Percentiles rank a stretch among this genome's conserved stretches.
Conservation (phyloP, 2,113 vertebrate species). For the Poeciliopsis turrubarensis region DNA sequence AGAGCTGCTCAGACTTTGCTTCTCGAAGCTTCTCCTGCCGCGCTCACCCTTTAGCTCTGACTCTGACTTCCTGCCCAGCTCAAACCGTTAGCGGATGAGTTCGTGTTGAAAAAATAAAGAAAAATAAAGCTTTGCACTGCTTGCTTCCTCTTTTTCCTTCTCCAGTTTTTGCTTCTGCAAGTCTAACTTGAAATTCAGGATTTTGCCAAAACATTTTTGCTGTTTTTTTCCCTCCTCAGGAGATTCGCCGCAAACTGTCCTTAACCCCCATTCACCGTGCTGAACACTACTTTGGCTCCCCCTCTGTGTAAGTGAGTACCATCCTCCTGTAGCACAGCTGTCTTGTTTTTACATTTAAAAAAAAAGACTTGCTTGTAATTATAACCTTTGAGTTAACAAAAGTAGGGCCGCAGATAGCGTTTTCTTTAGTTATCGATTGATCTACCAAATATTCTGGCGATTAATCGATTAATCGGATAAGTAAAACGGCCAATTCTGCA, state of each 20-base stretch:
- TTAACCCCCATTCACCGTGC: constrained; percentile 89
- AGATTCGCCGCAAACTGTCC: constrained; percentile 87
- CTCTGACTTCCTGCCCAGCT: neutral
- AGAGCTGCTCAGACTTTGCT: constrained; percentile 14
- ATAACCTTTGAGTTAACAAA: neutral
- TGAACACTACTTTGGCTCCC: constrained; percentile 85
- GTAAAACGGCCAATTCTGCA: too few species aligned
- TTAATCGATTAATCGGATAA: too few species aligned
- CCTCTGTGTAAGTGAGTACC: constrained; percentile 81
- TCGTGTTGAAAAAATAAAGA: neutral
- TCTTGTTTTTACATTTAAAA: neutral
- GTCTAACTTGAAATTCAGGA: neutral
- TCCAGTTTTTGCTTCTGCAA: neutral
- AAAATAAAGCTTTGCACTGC: constrained; percentile 22
- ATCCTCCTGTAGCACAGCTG: neutral
- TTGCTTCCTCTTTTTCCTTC: neutral
- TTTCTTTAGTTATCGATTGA: too few species aligned
- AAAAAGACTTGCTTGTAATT: neutral
- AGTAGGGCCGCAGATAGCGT: too few species aligned
- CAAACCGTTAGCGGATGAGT: neutral
- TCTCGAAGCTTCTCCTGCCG: neutral
- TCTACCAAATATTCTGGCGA: too few species aligned
- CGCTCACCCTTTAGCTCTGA: neutral
- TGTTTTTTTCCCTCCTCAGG: constrained; percentile 61
- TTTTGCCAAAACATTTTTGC: constrained; percentile 4